Percentiles rank a stretch among this genome's conserved stretches.
These are phyloP conservation scores for Dolichallabes microphthalmus DNA, from an alignment of 2,113 vertebrate species.

Conservation along the genomic window DNA sequence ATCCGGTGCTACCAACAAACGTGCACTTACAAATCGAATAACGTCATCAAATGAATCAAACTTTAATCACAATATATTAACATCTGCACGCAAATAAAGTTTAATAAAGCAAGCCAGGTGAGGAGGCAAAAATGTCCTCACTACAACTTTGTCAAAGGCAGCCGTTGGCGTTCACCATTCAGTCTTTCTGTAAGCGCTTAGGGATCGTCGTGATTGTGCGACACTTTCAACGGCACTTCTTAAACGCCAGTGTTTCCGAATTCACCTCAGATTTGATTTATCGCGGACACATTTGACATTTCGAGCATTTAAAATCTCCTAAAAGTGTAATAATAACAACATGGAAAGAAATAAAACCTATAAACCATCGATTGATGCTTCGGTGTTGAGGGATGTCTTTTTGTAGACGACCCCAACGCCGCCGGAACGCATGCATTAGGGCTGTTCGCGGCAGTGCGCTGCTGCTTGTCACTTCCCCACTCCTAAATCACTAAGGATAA, in stretches of 20 bases:
- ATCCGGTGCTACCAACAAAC: neutral
- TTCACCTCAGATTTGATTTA: neutral
- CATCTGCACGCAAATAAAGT: neutral
- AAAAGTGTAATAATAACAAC: neutral
- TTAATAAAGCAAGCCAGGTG: neutral
- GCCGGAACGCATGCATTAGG: constrained; percentile 25
- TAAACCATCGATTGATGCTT: neutral
- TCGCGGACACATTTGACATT: neutral
- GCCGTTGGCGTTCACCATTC: constrained; percentile 12
- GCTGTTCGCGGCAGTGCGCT: constrained; percentile 10
- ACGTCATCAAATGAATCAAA: neutral
- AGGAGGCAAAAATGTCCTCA: neutral
- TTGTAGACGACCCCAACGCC: constrained; percentile 43
- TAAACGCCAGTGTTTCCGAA: no score
- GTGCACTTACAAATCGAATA: neutral
- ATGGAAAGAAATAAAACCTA: neutral
- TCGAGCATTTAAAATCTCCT: neutral
- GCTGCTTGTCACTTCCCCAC: constrained; percentile 34
- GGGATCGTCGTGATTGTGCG: constrained; percentile 28
- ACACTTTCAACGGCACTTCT: neutral
- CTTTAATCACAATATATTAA: neutral
- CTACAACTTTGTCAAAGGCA: constrained; percentile 13
- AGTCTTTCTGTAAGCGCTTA: neutral
- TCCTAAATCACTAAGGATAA: constrained; percentile 37
- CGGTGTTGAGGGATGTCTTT: neutral